phyloP scores from a whole-genome alignment of 2,888 invertebrate species.

The Heliconius cydno region DNA sequence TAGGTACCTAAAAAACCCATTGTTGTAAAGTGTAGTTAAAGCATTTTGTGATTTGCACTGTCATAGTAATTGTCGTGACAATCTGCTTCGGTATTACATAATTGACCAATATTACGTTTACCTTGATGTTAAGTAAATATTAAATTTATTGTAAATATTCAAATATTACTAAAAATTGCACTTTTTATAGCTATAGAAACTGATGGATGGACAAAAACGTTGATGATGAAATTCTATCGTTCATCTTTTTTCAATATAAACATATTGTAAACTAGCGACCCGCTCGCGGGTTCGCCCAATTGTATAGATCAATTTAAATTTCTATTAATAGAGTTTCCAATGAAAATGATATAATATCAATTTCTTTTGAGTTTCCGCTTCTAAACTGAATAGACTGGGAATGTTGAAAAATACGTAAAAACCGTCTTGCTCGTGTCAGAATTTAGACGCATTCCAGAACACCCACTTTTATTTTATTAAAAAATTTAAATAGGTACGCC shows the following conservation, averaged over 20 bases:
- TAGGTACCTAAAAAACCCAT: slow-evolving; percentile 2
- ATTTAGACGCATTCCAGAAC: not conserved
- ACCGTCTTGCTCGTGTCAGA: not conserved
- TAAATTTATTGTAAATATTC: not conserved
- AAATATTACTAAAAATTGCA: not conserved
- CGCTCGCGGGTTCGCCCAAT: not conserved
- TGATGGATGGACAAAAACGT: no score
- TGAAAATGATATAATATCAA: not conserved
- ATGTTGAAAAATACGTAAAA: no score
- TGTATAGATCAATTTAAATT: not conserved
- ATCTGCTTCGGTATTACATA: slow-evolving; percentile 27
- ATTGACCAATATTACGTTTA: slow-evolving; percentile 25
- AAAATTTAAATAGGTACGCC: not conserved
- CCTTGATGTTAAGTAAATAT: slow-evolving; percentile 27
- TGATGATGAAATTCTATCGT: no score
- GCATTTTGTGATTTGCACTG: slow-evolving; percentile 19
- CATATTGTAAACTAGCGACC: no score
- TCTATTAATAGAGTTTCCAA: not conserved
- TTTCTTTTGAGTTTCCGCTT: not conserved
- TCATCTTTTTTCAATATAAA: no score
- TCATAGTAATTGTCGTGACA: slow-evolving; percentile 28
- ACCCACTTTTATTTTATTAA: not conserved
- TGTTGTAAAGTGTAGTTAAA: slow-evolving; percentile 1
- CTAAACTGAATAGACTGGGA: not conserved
- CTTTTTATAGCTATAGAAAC: no score